These are phyloP conservation scores for Polymixis lichenea DNA, from an alignment of 2,888 invertebrate genomes.

Conservation along the genomic window DNA sequence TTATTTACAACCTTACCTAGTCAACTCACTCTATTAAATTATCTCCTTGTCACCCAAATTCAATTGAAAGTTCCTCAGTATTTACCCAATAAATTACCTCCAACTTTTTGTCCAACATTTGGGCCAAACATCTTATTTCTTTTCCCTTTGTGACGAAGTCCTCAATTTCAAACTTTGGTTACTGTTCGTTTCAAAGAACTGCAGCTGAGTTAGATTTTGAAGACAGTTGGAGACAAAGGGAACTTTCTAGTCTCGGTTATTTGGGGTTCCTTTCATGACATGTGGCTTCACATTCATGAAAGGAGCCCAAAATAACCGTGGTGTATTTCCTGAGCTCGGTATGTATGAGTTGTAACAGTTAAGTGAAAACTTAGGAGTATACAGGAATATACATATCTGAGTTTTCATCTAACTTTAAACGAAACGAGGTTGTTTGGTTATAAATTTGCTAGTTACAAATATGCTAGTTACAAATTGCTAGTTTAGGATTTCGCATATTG, in stretches of 20 bases:
- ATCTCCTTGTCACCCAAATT: slow-evolving; percentile 39
- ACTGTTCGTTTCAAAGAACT: slow-evolving; percentile 23
- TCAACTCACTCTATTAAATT: slow-evolving; percentile 21
- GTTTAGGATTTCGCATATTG: neutral
- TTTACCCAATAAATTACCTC: slow-evolving; percentile 48
- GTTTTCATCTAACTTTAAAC: neutral
- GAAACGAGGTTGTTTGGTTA: neutral
- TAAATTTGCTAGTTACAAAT: neutral
- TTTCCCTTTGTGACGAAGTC: slow-evolving; percentile 29
- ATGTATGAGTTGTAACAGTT: neutral
- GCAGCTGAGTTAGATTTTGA: slow-evolving; percentile 20
- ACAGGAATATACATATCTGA: neutral
- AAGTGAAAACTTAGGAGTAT: slow-evolving; percentile 3
- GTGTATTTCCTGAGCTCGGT: neutral
- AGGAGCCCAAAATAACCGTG: neutral
- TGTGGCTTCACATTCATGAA: neutral
- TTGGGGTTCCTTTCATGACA: slow-evolving; percentile 23
- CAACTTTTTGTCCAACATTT: slow-evolving; percentile 50
- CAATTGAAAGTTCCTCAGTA: slow-evolving; percentile 38
- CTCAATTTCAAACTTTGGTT: slow-evolving; percentile 47
- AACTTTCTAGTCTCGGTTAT: slow-evolving; percentile 7
- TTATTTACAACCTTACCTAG: slow-evolving; percentile 1
- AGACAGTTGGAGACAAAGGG: slow-evolving; percentile 16
- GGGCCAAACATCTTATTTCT: slow-evolving; percentile 29
- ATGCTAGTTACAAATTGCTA: neutral